Evolutionary conservation across 2,113 vertebrate species (phyloP).

Genomic region (Python bivittatus): DNA sequence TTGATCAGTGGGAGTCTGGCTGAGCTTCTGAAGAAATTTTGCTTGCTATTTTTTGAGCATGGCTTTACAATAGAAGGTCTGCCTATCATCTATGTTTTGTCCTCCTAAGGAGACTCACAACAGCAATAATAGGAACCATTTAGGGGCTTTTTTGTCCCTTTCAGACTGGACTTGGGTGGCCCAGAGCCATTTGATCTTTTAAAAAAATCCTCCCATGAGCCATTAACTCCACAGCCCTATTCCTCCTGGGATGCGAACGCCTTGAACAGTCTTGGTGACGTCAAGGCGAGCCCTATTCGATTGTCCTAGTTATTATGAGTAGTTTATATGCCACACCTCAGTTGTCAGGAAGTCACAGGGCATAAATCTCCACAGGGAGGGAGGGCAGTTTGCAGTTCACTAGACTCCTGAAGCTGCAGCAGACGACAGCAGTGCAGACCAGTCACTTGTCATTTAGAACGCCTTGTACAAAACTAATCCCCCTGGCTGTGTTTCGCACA

Average conservation of each 20-base stretch:
- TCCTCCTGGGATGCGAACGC: background rate
- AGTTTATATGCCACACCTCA: slow-evolving; percentile 21
- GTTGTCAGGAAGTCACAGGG: slow-evolving; percentile 32
- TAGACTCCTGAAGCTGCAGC: background rate
- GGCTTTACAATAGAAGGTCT: background rate
- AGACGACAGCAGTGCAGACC: background rate
- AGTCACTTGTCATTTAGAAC: background rate
- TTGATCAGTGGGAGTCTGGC: background rate
- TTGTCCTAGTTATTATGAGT: background rate
- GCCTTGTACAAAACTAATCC: background rate
- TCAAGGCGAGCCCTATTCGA: background rate
- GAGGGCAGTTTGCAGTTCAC: background rate
- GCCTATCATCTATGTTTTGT: background rate
- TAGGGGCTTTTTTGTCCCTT: background rate
- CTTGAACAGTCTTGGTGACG: background rate
- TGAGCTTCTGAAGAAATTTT: fast-evolving
- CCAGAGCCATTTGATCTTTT: background rate
- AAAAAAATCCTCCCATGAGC: background rate
- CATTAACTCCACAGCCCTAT: background rate
- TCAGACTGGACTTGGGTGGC: background rate
- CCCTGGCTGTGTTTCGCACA: background rate
- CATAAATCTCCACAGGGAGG: slow-evolving; percentile 25
- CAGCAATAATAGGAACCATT: background rate
- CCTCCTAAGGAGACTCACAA: background rate
- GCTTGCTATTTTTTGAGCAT: background rate